Percentiles rank a stretch among this genome's conserved stretches.
These are phyloP conservation scores for Mesoligia furuncula DNA, from an alignment of 2,888 invertebrate species.

Conservation along the genomic window DNA sequence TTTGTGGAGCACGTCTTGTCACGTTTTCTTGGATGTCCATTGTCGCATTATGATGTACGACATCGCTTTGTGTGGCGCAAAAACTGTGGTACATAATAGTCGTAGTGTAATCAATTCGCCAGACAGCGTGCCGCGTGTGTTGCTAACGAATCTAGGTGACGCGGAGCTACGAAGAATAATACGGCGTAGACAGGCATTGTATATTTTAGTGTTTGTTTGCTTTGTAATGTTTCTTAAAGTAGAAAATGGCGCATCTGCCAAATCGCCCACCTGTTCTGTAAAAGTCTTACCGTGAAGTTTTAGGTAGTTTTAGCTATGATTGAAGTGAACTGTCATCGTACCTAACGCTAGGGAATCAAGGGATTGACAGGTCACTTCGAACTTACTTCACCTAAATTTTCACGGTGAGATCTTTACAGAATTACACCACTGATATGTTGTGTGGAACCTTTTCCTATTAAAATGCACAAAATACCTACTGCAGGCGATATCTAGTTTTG, in stretches of 20 bases:
- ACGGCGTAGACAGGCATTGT: not conserved
- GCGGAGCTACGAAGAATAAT: slow-evolving; percentile 73
- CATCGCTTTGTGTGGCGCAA: slow-evolving; percentile 71
- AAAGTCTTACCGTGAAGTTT: not conserved
- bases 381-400: not conserved
- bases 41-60: slow-evolving; percentile 62
- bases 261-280: not conserved
- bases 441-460: not conserved
- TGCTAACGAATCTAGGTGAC: slow-evolving; percentile 75
- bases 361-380: not conserved
- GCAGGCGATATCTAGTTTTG: not conserved
- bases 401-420: not conserved
- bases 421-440: not conserved
- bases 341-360: not conserved
- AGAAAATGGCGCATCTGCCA: not conserved
- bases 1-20: slow-evolving; percentile 60
- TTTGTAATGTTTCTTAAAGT: not conserved
- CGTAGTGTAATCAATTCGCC: slow-evolving; percentile 71
- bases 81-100: slow-evolving; percentile 78
- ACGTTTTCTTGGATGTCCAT: slow-evolving; percentile 46
- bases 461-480: not conserved
- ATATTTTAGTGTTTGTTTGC: not conserved
- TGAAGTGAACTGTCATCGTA: not conserved
- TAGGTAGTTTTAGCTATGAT: not conserved
- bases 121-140: slow-evolving; percentile 87